Conservation (phyloP, 2,113 vertebrate species). For the Budorcas taxicolor region DNA sequence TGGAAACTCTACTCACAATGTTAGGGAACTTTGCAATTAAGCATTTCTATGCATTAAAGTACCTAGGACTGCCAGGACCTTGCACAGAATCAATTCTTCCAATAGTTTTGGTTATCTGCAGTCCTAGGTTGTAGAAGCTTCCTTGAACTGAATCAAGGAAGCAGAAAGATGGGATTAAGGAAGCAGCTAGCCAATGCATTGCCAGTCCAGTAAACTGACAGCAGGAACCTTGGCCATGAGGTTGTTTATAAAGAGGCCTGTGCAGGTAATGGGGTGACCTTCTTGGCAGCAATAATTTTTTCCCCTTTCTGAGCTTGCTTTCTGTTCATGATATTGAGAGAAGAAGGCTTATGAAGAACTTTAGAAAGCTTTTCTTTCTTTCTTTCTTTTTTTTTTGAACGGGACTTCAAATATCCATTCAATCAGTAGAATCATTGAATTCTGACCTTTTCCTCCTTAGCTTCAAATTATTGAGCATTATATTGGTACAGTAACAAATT, state of each 20-base stretch:
- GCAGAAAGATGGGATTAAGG: slow-evolving; percentile 29
- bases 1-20: background rate
- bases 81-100: background rate
- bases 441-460: background rate
- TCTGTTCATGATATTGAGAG: background rate
- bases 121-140: background rate
- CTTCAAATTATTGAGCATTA: background rate
- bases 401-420: background rate
- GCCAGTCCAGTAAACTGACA: background rate
- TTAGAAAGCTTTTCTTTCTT: background rate
- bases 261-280: background rate
- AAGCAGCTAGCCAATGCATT: background rate
- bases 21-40: background rate
- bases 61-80: background rate
- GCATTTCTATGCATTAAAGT: background rate
- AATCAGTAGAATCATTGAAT: background rate
- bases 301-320: background rate
- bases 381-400: background rate
- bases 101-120: background rate
- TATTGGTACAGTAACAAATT: background rate
- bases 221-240: background rate
- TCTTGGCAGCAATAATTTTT: background rate
- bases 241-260: background rate
- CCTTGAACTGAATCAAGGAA: background rate
- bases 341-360: background rate